Conservation (phyloP, 2,888 invertebrate genomes). For the Drosophila paranaensis region DNA sequence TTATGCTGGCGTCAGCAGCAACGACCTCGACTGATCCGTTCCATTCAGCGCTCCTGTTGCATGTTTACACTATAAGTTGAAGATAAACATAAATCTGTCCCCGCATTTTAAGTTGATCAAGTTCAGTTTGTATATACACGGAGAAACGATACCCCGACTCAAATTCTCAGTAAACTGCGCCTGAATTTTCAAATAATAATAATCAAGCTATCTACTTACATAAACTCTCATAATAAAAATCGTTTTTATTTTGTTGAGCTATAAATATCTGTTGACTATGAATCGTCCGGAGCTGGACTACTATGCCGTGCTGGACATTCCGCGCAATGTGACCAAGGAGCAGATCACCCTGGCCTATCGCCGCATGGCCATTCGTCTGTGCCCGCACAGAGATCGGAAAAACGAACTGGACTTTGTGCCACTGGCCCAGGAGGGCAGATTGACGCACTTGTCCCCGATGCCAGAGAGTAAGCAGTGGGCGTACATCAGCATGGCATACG, state of each 20-base stretch:
- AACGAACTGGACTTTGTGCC: constrained; percentile 87
- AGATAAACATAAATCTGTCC: constrained; percentile 35
- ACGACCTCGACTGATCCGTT: constrained; percentile 80
- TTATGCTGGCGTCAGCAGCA: constrained; percentile 78
- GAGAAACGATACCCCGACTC: constrained; percentile 39
- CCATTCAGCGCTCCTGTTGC: constrained; percentile 16
- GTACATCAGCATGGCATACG: constrained; percentile 90
- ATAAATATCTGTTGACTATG: constrained; percentile 51
- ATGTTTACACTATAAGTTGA: constrained; percentile 44
- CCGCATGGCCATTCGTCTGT: constrained; percentile 85
- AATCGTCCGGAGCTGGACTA: constrained; percentile 87
- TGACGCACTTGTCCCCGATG: constrained; percentile 75
- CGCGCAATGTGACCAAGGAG: constrained; percentile 87
- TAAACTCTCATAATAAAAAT: constrained; percentile 15
- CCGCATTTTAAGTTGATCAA: constrained; percentile 20
- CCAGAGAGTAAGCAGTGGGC: constrained; percentile 79
- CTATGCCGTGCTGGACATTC: constrained; percentile 90
- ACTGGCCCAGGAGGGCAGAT: constrained; percentile 66
- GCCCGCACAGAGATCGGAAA: constrained; percentile 84
- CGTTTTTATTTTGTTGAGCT: constrained; percentile 16
- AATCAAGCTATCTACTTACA: constrained; percentile 22
- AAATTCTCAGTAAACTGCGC: constrained; percentile 67
- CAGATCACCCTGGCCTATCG: constrained; percentile 91
- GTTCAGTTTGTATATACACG: constrained; percentile 54
- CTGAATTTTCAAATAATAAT: constrained; percentile 36